Conservation (phyloP, 2,888 invertebrate genomes). For the Melanchra persicariae region DNA sequence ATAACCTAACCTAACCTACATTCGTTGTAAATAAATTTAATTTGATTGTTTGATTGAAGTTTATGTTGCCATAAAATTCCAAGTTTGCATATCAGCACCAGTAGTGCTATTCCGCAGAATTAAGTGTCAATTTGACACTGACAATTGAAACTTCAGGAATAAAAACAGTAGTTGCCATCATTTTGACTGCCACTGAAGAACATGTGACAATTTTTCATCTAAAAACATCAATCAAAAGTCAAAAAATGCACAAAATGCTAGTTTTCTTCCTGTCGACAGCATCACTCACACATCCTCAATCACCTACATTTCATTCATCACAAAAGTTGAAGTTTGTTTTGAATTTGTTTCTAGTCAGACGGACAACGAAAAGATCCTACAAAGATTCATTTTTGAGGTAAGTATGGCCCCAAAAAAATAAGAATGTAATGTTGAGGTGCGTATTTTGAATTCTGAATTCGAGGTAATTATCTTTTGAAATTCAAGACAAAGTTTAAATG, state of each 20-base stretch:
- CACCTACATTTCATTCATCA: conserved; percentile 2
- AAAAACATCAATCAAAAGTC: conserved; percentile 23
- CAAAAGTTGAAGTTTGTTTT: not conserved
- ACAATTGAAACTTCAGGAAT: not conserved
- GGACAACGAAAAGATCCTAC: not conserved
- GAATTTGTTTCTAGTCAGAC: not conserved
- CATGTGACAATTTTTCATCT: not conserved
- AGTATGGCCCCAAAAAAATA: too few species aligned
- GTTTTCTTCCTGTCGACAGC: not conserved
- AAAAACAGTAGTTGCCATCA: not conserved
- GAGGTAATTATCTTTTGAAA: too few species aligned
- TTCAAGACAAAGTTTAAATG: too few species aligned
- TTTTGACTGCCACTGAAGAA: not conserved
- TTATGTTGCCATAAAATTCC: too few species aligned
- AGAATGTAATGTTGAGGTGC: too few species aligned
- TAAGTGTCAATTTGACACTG: not conserved
- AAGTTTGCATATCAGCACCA: not conserved
- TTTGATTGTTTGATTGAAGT: too few species aligned
- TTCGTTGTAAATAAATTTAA: too few species aligned
- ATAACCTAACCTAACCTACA: too few species aligned
- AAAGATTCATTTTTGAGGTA: too few species aligned
- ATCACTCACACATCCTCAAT: conserved; percentile 20
- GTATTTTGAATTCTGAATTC: too few species aligned
- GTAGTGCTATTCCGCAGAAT: not conserved
- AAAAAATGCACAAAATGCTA: not conserved